phyloP scores from a whole-genome alignment of 2,888 invertebrate species.

The Orthosia gothica region DNA sequence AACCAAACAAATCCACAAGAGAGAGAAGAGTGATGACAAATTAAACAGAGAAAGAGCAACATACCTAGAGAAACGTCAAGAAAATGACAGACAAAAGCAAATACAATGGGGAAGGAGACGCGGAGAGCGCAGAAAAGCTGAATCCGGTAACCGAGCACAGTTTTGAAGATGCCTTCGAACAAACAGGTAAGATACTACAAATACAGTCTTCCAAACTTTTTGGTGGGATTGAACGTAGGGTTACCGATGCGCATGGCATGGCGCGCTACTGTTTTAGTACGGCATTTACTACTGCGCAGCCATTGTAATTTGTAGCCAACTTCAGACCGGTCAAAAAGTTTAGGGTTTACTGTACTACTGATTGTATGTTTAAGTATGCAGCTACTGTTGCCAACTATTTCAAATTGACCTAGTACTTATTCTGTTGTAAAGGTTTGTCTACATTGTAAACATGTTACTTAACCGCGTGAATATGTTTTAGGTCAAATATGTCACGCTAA shows the following conservation, averaged over 20 bases:
- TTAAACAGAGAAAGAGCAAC: conserved; percentile 20
- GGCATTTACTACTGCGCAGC: too few species aligned
- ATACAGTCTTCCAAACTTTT: too few species aligned
- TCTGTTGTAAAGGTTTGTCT: neutral
- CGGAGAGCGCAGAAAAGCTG: conserved; percentile 72
- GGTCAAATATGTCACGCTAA: neutral
- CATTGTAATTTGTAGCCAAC: too few species aligned
- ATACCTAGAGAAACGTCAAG: neutral
- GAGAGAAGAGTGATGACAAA: conserved; percentile 39
- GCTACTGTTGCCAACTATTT: neutral
- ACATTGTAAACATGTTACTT: neutral
- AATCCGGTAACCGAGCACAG: conserved; percentile 72
- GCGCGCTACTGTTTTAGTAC: too few species aligned
- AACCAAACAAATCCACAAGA: neutral
- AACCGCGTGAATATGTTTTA: neutral
- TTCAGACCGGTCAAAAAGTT: too few species aligned
- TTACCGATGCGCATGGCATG: too few species aligned
- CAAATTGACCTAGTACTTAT: neutral
- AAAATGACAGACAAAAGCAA: conserved; percentile 70
- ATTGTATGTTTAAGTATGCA: neutral
- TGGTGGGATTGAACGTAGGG: too few species aligned
- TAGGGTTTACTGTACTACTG: neutral
- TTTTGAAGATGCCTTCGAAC: conserved; percentile 88
- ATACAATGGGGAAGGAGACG: conserved; percentile 68
- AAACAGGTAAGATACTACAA: conserved; percentile 79